Base-by-base conservation (phyloP, 2,888 invertebrate genomes). In the Lithosia quadra region DNA sequence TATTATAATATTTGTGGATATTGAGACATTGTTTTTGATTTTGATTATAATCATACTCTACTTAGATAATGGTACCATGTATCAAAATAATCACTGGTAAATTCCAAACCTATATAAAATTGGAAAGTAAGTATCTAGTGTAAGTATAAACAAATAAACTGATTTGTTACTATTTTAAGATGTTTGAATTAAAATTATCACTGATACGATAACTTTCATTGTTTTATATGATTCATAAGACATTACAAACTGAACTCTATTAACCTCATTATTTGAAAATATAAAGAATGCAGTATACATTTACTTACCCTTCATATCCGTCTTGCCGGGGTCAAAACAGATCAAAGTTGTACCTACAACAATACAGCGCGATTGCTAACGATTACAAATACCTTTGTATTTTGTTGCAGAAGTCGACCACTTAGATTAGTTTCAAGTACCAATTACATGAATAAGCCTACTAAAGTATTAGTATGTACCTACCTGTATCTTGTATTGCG, bases 331-430 rank as follows among this genome's bases (percentile, higher is more conserved):
- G 74, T 79, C 75, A 72, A 60, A 67, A 58, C 66, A n/a, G 72
- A 71, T 78, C 81, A 75, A n/a, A 78, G 68, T 75, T 79, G 39
- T 61, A 68, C n/a, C n/a, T n/a, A n/a, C 73, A 70, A 74, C 78
- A 81, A 81, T 77, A 68, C 65, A 68, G 21, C 61, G 68, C 59
- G 67, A 75, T 79, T 75, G 77, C 63, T 73, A 75, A 77, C 69
- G 69, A 79, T 77, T 80, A 72, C 69, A 72, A 79, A 77, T 73
- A 69, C 72, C 74, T 75, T 75, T 77, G 70, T 66, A 66, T 65
- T 33, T 49, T 58, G 67, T 79, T 79, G 73, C 75, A 73, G 75
- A 75, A 74, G n/a, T 63, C 66, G 58, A 69, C 67, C 61, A 74
- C 61, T 71, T 60, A 72, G 67, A 73, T 73, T 68, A 57, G 68